Base-by-base conservation (phyloP, 2,888 invertebrate species). In the Andrena haemorrhoa region DNA sequence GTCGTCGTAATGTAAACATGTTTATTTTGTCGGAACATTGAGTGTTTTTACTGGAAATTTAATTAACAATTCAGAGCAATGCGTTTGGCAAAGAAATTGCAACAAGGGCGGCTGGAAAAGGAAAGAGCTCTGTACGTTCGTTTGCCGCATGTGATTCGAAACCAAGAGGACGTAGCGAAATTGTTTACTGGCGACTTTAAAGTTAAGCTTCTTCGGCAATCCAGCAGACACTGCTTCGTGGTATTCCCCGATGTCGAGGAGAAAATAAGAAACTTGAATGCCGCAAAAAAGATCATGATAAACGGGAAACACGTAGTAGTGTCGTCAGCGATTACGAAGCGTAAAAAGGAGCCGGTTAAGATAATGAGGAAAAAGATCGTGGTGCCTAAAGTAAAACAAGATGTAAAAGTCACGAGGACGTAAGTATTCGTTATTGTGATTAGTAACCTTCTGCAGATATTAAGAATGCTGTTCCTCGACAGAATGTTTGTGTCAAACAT, bases 401-500 rank as follows among this genome's bases (percentile, higher is more conserved):
- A 89, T 53, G 0, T 47, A 8, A 86, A 81, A 74, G 41, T 88
- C 3, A 88, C 88, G 6, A 87, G 82, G 83, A 84, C 86, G 93
- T 93, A 73, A 90, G 90, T 77, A 26, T 20, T 35, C 5, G 49
- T 64, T 60, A 1, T 61, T 51, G 10, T 0, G n/a, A 49, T 69
- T 31, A 29, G n/a, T 58, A 51, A 16, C 51, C 64, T 64, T 47
- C 49, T 23, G 60, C 35, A 49, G 56, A 29, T 4, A 3, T 26
- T 33, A 4, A 56, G 10, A 56, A 41, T 56, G 31, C 2, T 1
- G 8, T 65, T 20, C 26, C 31, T 65, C 80, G 64, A 64, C 66
- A 93, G 93, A 26, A 53, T 93, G 41, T 88, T 87, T 64, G 60
- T 92, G 6, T 86, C 90, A n/a, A 92, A 92, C 33, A 88, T 93